Conservation (phyloP, 2,113 vertebrate species). For the Eleginops maclovinus region DNA sequence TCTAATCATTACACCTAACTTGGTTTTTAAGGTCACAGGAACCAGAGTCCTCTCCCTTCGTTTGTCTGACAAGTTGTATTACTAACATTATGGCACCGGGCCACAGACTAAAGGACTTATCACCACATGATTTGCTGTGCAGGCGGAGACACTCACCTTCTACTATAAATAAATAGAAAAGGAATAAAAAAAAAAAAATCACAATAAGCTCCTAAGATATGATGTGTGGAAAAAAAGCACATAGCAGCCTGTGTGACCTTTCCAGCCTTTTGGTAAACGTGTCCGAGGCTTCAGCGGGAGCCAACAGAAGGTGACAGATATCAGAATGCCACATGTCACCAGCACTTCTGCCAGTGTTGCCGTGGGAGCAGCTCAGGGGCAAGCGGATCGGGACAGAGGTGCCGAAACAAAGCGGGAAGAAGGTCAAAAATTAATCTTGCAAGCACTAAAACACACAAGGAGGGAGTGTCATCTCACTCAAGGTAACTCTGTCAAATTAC, state of each 20-base stretch:
- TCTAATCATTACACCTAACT: constrained; percentile 23
- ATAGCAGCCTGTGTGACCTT: constrained; percentile 79
- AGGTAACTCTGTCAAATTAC: background rate
- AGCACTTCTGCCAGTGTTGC: constrained; percentile 64
- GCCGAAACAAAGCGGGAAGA: constrained; percentile 34
- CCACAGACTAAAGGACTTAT: constrained; percentile 40
- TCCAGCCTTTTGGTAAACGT: constrained; percentile 77
- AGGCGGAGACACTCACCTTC: constrained; percentile 36
- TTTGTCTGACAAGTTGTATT: constrained; percentile 48
- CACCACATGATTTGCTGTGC: constrained; percentile 19
- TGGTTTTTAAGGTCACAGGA: constrained; percentile 13
- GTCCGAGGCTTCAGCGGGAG: constrained; percentile 57
- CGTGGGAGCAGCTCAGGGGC: constrained; percentile 67
- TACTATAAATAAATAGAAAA: constrained; percentile 45
- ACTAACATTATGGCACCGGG: constrained; percentile 40
- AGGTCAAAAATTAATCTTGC: constrained; percentile 46
- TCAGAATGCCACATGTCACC: constrained; percentile 78
- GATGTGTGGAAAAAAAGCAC: constrained; percentile 58
- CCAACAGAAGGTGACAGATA: constrained; percentile 81
- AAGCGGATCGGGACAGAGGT: constrained; percentile 39
- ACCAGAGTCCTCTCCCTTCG: background rate
- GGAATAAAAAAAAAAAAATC: constrained; percentile 59
- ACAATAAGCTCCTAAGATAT: constrained; percentile 67
- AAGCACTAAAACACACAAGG: constrained; percentile 28
- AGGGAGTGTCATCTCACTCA: constrained; percentile 29